Conservation (phyloP, 1,140 invertebrate genomes). For the Latrodectus geometricus region DNA sequence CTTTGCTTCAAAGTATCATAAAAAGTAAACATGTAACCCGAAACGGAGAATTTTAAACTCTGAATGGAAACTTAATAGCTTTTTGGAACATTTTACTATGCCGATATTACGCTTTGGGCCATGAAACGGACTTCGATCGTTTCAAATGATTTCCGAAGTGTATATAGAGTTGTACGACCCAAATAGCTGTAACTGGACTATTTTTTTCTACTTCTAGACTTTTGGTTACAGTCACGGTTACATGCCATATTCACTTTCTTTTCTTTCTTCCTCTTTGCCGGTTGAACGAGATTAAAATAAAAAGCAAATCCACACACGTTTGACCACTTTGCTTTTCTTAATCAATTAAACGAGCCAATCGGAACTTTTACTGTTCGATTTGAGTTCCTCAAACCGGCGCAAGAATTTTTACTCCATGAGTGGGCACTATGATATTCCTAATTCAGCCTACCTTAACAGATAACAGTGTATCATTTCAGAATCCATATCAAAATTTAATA, state of each 20-base stretch:
- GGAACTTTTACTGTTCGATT: background rate
- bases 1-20: too few species aligned
- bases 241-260: background rate
- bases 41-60: too few species aligned
- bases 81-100: background rate
- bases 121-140: background rate
- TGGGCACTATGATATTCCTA: too few species aligned
- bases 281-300: background rate
- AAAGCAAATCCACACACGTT: background rate
- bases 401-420: background rate
- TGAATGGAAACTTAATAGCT: too few species aligned
- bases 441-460: background rate
- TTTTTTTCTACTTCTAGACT: background rate
- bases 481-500: background rate
- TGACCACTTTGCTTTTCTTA: background rate
- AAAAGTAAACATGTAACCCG: too few species aligned
- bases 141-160: background rate
- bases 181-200: background rate
- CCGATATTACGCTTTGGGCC: background rate
- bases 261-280: background rate
- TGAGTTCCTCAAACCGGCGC: background rate
- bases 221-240: too few species aligned
- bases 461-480: background rate
- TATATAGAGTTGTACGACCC: background rate
- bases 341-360: background rate